Percentiles rank a stretch among this genome's conserved stretches.
phyloP scores from a whole-genome alignment of 64 coral and sea anemone genomes.

The Montipora cactus region DNA sequence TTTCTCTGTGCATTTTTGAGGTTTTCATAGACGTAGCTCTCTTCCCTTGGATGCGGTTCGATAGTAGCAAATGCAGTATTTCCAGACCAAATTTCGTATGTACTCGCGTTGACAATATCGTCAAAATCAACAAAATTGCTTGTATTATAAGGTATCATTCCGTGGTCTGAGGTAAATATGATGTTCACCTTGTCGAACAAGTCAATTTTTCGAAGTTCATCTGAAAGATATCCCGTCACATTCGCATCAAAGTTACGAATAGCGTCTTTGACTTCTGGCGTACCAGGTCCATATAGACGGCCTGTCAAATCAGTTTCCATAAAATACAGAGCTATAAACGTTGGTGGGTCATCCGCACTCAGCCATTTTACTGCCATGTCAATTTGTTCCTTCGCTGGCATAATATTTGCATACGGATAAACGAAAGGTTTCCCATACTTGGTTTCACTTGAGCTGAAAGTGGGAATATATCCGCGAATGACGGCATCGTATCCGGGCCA shows the following conservation, averaged over 20 bases:
- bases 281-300: slow-evolving; percentile 68
- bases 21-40: slow-evolving; percentile 61
- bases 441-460: slow-evolving; percentile 30
- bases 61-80: slow-evolving; percentile 21
- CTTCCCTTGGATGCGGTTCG: neutral
- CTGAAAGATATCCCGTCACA: slow-evolving; percentile 68
- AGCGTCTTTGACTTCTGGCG: slow-evolving; percentile 39
- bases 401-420: slow-evolving; percentile 54
- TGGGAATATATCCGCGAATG: slow-evolving; percentile 65
- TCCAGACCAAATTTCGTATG: slow-evolving; percentile 52
- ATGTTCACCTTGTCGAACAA: slow-evolving; percentile 67
- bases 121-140: slow-evolving; percentile 77
- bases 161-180: slow-evolving; percentile 81
- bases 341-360: slow-evolving; percentile 38
- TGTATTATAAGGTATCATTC: slow-evolving; percentile 68
- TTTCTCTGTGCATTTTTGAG: slow-evolving; percentile 41
- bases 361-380: slow-evolving; percentile 76
- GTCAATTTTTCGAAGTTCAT: slow-evolving; percentile 43
- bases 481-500: slow-evolving; percentile 79
- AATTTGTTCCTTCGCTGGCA: slow-evolving; percentile 66
- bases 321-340: slow-evolving; percentile 89
- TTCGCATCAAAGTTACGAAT: slow-evolving; percentile 55
- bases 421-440: slow-evolving; percentile 65
- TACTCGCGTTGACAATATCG: slow-evolving; percentile 30
- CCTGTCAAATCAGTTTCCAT: slow-evolving; percentile 51